Base-by-base conservation (phyloP, 2,888 invertebrate species). In the Tetranychus truncatus region DNA sequence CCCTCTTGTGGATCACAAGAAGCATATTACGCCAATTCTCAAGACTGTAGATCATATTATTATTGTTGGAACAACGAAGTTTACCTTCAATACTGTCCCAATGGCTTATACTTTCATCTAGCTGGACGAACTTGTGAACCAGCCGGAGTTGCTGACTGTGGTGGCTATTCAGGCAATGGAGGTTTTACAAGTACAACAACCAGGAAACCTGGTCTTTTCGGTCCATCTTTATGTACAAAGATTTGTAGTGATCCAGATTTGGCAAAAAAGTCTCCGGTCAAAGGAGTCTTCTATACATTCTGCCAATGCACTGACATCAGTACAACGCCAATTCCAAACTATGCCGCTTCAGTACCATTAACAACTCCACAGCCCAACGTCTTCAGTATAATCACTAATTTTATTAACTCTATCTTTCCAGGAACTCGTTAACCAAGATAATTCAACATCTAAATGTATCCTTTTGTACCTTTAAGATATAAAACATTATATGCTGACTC, bases 11-110 rank as follows among this genome's bases (percentile, higher is more conserved):
- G 55, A 55, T 55, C 55, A 2, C 55, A 55, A 55, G 69, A 69
- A 69, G 69, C 69, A 20, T 69, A 24, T 24, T 24, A 24, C 11
- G 69, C 69, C 21, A 69, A 69, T 69, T 21, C 69, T 1, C 20
- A 11, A 24, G 69, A 69, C 34, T 69, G 69, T 69, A 69, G 69
- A 69, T 69, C 69, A 20, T 69, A 69, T 21, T 69, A 69, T 69
- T 69, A 69, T 24, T 69, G 69, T 8, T 69, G 69, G 69, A 69
- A 69, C 20, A 24, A 24, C 2, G 69, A 69, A 69, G 11, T 11
- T 24, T 69, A 69, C 69, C 21, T 69, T 11, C 69, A 69, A 7
- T 21, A 24, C 21, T 69, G 69, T 69, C 69, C 69, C 11, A 69
- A 24, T 11, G 69, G 69, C 1, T 11, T 24, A 11, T 69, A 69